Evolutionary conservation across 2,888 invertebrate genomes (phyloP).

Genomic region (Calameuta idolon): DNA sequence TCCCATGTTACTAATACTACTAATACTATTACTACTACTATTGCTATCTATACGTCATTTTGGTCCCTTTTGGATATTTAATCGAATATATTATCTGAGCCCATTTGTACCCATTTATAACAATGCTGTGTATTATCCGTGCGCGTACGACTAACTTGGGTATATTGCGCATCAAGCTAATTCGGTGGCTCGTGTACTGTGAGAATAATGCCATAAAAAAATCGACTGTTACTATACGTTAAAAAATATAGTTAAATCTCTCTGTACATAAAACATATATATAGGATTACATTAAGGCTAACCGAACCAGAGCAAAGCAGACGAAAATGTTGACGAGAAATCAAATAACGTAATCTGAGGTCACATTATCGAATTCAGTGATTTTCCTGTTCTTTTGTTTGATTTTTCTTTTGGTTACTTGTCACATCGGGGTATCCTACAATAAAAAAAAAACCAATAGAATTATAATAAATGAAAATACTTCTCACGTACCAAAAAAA

Average conservation of each 20-base stretch:
- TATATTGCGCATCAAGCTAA: background rate
- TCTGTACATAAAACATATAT: background rate
- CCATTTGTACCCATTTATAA: background rate
- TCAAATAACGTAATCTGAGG: background rate
- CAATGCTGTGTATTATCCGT: background rate
- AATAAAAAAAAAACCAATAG: background rate
- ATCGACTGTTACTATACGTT: background rate
- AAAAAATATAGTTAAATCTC: background rate
- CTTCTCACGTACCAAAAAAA: background rate
- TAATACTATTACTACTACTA: background rate
- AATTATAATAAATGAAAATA: background rate
- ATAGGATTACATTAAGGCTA: background rate
- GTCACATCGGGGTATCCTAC: background rate
- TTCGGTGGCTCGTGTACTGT: background rate
- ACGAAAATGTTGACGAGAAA: background rate
- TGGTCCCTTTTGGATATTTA: background rate
- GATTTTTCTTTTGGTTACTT: background rate
- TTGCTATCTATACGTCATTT: background rate
- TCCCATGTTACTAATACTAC: background rate
- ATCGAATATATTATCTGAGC: background rate
- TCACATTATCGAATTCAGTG: background rate
- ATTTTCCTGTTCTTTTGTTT: background rate
- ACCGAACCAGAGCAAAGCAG: background rate
- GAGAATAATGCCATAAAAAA: background rate
- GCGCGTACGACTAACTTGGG: background rate